phyloP scores from a whole-genome alignment of 2,113 vertebrate genomes.

The Zosterops japonicus region DNA sequence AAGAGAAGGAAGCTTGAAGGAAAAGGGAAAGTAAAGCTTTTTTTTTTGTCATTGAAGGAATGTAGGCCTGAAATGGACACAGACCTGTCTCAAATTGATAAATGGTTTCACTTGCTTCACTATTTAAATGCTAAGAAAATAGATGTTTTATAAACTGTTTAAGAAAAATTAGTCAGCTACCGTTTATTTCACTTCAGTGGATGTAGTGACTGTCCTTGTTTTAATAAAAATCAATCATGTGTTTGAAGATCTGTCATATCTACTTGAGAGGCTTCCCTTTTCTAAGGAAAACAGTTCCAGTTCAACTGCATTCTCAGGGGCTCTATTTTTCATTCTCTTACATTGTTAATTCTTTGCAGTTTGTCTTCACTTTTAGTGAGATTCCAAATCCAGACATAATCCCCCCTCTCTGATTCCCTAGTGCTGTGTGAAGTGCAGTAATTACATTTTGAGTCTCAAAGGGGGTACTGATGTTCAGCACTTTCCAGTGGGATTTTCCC shows the following conservation, averaged over 20 bases:
- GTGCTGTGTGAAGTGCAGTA: not conserved
- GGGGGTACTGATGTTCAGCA: not conserved
- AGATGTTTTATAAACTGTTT: not conserved
- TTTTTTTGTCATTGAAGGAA: not conserved
- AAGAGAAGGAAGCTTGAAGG: not conserved
- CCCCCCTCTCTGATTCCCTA: not conserved
- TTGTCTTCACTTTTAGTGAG: not conserved
- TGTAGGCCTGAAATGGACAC: not conserved
- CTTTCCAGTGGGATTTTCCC: not conserved
- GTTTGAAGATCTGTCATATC: not conserved
- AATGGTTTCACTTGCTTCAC: not conserved
- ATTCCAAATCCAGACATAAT: not conserved
- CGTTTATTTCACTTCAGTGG: not conserved
- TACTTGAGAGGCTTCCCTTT: not conserved
- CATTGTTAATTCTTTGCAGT: not conserved
- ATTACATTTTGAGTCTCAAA: not conserved
- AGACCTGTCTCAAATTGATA: not conserved
- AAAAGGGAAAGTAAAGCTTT: not conserved
- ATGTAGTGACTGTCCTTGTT: not conserved
- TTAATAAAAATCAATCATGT: not conserved
- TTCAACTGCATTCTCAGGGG: not conserved
- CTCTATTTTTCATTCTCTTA: not conserved
- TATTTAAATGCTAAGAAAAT: not conserved
- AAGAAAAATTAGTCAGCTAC: not conserved
- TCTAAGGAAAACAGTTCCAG: not conserved